Conservation (phyloP, 2,797 vertebrate genomes). For the Novumbra hubbsi region DNA sequence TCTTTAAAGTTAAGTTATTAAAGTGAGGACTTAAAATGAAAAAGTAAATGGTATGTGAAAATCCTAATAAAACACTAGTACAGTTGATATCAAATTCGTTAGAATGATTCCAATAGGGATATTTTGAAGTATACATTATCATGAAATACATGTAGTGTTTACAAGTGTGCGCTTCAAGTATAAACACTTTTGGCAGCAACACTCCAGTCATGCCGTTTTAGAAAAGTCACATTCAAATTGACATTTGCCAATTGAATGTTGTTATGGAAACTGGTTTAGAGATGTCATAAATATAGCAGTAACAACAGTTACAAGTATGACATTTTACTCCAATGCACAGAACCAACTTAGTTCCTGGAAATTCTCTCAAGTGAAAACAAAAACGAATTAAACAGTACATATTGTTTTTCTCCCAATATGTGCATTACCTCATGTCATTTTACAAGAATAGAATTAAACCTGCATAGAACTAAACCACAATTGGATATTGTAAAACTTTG, state of each 20-base stretch:
- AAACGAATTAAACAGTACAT: no score
- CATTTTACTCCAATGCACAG: constrained; percentile 31
- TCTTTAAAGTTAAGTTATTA: no score
- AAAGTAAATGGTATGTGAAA: no score
- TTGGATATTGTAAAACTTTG: neutral
- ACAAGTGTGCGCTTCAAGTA: no score
- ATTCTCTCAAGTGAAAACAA: constrained; percentile 21
- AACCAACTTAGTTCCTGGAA: constrained; percentile 27
- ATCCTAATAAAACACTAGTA: no score
- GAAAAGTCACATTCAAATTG: constrained; percentile 52
- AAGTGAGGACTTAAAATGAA: no score
- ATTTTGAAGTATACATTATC: no score
- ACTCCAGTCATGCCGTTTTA: neutral
- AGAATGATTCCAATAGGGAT: no score
- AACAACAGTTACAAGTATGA: constrained; percentile 32
- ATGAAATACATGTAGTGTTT: no score
- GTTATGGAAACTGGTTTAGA: constrained; percentile 73
- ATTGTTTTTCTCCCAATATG: no score
- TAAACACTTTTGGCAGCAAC: no score
- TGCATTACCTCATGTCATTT: neutral
- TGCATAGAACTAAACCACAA: neutral
- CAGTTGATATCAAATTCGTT: no score
- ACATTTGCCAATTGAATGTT: constrained; percentile 59
- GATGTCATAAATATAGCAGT: constrained; percentile 56
- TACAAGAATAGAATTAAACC: neutral